phyloP scores from a whole-genome alignment of 2,797 vertebrate species.

The Heteromormyrus szaboi region DNA sequence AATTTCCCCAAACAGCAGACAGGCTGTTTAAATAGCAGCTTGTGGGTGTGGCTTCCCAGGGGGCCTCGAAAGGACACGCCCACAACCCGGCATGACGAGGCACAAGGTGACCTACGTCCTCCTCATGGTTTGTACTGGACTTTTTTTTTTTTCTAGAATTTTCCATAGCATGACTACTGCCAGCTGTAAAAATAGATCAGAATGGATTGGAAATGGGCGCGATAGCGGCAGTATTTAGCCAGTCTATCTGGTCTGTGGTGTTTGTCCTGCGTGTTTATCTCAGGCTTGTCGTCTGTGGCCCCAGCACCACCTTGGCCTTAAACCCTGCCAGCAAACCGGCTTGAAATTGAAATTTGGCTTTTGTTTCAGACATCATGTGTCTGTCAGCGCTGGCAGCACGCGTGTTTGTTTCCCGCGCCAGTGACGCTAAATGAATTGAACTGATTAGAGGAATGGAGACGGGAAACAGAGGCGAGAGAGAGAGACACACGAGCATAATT shows the following conservation, averaged over 20 bases:
- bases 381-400: neutral
- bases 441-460: neutral
- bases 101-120: neutral
- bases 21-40: neutral
- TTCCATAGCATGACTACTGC: neutral
- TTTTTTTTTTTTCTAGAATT: neutral
- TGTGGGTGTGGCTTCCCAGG: neutral
- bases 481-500: neutral
- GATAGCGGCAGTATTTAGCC: neutral
- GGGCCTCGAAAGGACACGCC: neutral
- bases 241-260: neutral
- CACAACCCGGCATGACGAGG: neutral
- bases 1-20: neutral
- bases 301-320: neutral
- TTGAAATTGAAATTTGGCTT: neutral
- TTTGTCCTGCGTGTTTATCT: neutral
- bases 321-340: neutral
- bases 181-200: neutral
- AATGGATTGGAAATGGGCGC: neutral
- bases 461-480: neutral
- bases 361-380: neutral
- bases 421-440: slow-evolving; percentile 10
- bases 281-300: too few species aligned
- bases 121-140: neutral
- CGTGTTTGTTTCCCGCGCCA: neutral